These are phyloP conservation scores for Tetheella fluctuosa DNA, from an alignment of 2,888 invertebrate species.

Conservation along the genomic window DNA sequence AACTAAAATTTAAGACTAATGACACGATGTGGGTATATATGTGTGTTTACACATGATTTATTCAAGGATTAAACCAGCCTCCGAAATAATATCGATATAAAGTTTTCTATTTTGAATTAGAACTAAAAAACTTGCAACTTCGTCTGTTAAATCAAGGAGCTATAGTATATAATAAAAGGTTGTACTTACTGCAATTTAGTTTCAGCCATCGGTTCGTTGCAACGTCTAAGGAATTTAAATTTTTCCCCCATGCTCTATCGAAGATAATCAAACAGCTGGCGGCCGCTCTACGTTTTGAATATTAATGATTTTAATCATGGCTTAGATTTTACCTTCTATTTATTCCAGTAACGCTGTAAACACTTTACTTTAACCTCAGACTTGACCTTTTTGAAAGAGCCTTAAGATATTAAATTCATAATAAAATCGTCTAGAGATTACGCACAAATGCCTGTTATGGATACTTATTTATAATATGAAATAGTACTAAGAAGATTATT, in stretches of 20 bases:
- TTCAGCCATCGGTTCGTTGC: constrained; percentile 41
- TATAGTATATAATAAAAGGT: constrained; percentile 50
- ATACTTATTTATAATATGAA: neutral
- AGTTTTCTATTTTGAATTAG: too few relatives aligned
- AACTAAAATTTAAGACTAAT: too few relatives aligned
- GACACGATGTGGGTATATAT: too few relatives aligned
- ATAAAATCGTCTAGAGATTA: neutral
- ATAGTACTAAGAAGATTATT: too few relatives aligned
- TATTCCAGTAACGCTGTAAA: constrained; percentile 11
- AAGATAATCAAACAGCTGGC: constrained; percentile 71
- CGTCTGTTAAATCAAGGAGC: constrained; percentile 18
- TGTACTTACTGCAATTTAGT: constrained; percentile 51
- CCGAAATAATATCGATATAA: too few relatives aligned
- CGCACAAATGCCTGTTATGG: neutral
- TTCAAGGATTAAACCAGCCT: too few relatives aligned
- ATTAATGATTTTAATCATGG: constrained; percentile 61
- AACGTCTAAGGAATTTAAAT: constrained; percentile 64
- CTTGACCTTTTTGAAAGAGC: neutral
- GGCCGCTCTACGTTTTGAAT: constrained; percentile 61
- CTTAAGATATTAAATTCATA: neutral
- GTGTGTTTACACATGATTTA: too few relatives aligned
- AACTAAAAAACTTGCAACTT: neutral
- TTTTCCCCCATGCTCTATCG: constrained; percentile 55
- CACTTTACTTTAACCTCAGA: constrained; percentile 10
- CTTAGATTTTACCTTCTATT: constrained; percentile 39